Conservation (phyloP, 2,113 vertebrate genomes). For the Collichthys lucidus region DNA sequence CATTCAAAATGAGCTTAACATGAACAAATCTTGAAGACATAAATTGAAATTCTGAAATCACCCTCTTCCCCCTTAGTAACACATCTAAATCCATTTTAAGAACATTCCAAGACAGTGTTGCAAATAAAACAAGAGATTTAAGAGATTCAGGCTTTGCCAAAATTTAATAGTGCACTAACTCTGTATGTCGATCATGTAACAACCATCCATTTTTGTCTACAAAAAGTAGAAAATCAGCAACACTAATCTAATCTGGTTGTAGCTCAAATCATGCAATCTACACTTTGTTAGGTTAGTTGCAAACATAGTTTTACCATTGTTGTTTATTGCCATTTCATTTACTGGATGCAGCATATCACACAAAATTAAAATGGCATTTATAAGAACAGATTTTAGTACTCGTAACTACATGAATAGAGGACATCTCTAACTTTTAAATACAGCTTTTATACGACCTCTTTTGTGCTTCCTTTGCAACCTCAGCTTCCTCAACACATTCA, state of each 20-base stretch:
- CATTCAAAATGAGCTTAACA: not conserved
- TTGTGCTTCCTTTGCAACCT: slow-evolving; percentile 90
- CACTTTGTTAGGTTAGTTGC: not conserved
- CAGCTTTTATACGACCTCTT: slow-evolving; percentile 81
- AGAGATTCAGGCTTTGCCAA: slow-evolving; percentile 31
- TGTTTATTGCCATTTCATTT: not conserved
- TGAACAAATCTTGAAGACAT: not conserved
- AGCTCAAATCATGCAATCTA: not conserved
- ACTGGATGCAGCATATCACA: not conserved
- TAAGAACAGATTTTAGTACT: not conserved
- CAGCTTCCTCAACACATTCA: slow-evolving; percentile 90
- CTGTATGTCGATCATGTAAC: slow-evolving; percentile 4
- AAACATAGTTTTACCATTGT: not conserved
- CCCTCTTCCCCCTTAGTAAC: not conserved
- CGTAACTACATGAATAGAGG: not conserved
- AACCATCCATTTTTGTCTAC: not conserved
- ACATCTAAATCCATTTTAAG: not conserved
- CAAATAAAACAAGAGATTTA: slow-evolving; percentile 28
- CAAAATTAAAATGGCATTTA: not conserved
- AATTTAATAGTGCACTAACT: slow-evolving; percentile 22
- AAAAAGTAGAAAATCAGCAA: not conserved
- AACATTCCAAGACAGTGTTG: slow-evolving; percentile 18
- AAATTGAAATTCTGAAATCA: slow-evolving; percentile 18
- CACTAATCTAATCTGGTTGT: not conserved
- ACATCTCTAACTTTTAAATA: not conserved